A percentile compares a stretch with the other conserved stretches of the same genome.
Conservation (phyloP, 2,797 vertebrate species). For the Sebastes nivosus region DNA sequence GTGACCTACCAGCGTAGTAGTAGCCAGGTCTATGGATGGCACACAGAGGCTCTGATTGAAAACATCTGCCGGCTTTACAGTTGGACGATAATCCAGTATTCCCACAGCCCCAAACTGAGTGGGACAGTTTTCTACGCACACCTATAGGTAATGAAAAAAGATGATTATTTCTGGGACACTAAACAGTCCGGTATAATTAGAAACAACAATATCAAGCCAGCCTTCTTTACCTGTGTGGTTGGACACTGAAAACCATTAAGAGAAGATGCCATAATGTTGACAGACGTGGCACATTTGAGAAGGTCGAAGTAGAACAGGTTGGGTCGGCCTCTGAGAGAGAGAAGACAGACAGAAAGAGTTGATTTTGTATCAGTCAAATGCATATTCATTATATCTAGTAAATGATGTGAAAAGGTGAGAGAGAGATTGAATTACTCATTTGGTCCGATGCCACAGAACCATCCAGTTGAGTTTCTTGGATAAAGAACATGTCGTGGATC, state of each 20-base stretch:
- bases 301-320: conserved; percentile 87
- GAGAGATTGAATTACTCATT: conserved; percentile 77
- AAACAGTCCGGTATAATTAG: neutral
- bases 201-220: neutral
- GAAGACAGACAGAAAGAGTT: neutral
- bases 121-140: conserved; percentile 87
- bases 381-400: neutral
- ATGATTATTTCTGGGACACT: neutral
- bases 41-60: conserved; percentile 79
- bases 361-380: neutral
- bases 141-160: conserved; percentile 60
- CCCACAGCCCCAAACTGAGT: conserved; percentile 1
- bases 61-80: accelerated
- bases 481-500: conserved; percentile 90
- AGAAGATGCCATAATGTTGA: conserved; percentile 77
- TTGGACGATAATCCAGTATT: accelerated
- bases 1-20: conserved; percentile 41
- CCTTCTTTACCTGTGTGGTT: conserved; percentile 86
- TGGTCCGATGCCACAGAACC: conserved; percentile 85
- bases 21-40: conserved; percentile 75
- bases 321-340: conserved; percentile 77
- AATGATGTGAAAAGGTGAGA: neutral
- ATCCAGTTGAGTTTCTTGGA: conserved; percentile 88
- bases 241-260: conserved; percentile 87
- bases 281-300: conserved; percentile 80